Percentiles rank a stretch among this genome's conserved stretches.
phyloP scores from a whole-genome alignment of 2,888 invertebrate species.

The Ornithoptera priamus region DNA sequence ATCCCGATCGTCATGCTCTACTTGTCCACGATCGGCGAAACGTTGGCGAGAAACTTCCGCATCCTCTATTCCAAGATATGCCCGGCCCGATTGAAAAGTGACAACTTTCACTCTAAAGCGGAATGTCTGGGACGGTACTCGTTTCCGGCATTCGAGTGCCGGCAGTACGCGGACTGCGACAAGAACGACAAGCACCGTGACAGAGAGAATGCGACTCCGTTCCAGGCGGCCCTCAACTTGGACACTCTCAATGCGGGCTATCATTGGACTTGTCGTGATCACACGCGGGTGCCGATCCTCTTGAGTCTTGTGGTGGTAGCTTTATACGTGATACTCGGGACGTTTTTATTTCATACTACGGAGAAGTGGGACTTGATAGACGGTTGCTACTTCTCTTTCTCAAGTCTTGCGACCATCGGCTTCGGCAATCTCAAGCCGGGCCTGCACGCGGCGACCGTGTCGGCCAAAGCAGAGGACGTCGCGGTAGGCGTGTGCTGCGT shows the following conservation, averaged over 20 bases:
- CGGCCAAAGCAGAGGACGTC: slow-evolving; percentile 79
- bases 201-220: slow-evolving; percentile 57
- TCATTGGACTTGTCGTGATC: slow-evolving; percentile 74
- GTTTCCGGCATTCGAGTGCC: slow-evolving; percentile 39
- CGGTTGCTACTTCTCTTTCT: slow-evolving; percentile 90
- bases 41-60: slow-evolving; percentile 89
- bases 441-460: slow-evolving; percentile 69
- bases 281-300: slow-evolving; percentile 91
- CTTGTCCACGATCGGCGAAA: slow-evolving; percentile 92
- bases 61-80: slow-evolving; percentile 82
- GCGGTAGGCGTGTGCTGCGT: slow-evolving; percentile 89
- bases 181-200: slow-evolving; percentile 44
- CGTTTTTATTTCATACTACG: slow-evolving; percentile 92
- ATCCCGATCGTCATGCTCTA: slow-evolving; percentile 94
- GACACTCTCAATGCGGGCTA: slow-evolving; percentile 62
- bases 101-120: slow-evolving; percentile 50
- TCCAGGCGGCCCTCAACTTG: slow-evolving; percentile 69
- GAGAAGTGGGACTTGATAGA: slow-evolving; percentile 96
- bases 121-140: slow-evolving; percentile 47
- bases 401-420: slow-evolving; percentile 89
- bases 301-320: slow-evolving; percentile 92
- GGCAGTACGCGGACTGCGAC: slow-evolving; percentile 45
- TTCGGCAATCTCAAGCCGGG: slow-evolving; percentile 90
- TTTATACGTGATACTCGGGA: slow-evolving; percentile 93
- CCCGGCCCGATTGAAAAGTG: slow-evolving; percentile 47